Percentiles rank a stretch among this genome's conserved stretches.
Conservation (phyloP, 1,140 invertebrate genomes). For the Parasteatoda tepidariorum region DNA sequence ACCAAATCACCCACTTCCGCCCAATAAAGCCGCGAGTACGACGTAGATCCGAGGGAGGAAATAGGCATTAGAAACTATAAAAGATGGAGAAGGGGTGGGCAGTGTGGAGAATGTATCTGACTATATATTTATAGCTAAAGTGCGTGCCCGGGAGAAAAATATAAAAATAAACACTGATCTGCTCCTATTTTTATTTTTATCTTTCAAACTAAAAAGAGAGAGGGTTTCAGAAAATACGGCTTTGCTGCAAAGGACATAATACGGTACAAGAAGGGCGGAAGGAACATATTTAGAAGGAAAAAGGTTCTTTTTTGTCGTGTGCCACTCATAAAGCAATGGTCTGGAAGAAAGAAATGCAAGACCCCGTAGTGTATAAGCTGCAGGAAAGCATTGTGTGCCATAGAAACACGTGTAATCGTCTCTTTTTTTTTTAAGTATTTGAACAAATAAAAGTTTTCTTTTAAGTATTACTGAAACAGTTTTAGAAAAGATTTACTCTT, state of each 20-base stretch:
- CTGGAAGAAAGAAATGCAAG: background rate
- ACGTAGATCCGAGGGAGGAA: conserved; percentile 54
- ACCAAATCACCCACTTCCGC: conserved; percentile 59
- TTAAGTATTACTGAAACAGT: background rate
- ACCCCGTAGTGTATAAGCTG: background rate
- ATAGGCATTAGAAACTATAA: conserved; percentile 61
- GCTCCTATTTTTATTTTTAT: conserved; percentile 6
- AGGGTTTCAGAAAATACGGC: conserved; percentile 23
- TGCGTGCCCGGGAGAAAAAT: conserved; percentile 6
- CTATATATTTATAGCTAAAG: conserved; percentile 53
- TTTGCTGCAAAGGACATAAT: conserved; percentile 24
- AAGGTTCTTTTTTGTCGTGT: conserved; percentile 3
- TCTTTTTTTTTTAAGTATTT: background rate
- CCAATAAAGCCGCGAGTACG: conserved; percentile 52
- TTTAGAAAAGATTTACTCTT: background rate
- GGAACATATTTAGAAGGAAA: conserved; percentile 40
- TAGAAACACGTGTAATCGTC: background rate
- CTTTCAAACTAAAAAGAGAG: too few relatives aligned
- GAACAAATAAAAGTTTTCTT: background rate
- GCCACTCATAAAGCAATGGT: conserved; percentile 30
- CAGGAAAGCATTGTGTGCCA: background rate
- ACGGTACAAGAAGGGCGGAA: conserved; percentile 17
- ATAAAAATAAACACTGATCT: conserved; percentile 36
- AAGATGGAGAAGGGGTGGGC: conserved; percentile 7
- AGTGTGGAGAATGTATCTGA: background rate